Evolutionary conservation across 2,113 vertebrate species (phyloP), one percentile per base, ranked within the genome.

Genomic region (Oceanites oceanicus): DNA sequence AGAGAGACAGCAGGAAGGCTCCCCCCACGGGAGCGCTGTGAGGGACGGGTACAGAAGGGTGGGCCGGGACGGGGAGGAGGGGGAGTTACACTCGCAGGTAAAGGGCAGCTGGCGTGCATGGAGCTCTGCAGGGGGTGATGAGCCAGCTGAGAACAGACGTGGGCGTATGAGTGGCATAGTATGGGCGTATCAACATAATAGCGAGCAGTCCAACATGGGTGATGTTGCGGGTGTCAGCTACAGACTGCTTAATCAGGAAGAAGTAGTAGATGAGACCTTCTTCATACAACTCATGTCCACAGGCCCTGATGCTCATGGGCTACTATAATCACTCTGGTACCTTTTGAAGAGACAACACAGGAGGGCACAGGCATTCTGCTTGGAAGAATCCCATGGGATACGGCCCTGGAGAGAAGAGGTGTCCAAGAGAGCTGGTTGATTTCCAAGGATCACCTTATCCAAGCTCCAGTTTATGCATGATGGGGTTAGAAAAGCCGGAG

Each of bases 151-250:
- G 58, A 58, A 3, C 9, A 70, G 58, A 36, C 22, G 2, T n/a
- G 26, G 26, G 10, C 16, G 1, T 44, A 15, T 34, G 22, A 53
- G 76, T 34, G 44, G 12, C 71, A 4, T 36, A 13, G 17, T 13
- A 4, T 11, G 10, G 61, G 34, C 29, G 25, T 74, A 18, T 65
- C 34, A 34, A 22, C 27, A 13, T 47, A 7, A 16, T 26, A 55
- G 42, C 19, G 49, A 71, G 34, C 17, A 34, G 29, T 7, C 50
- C 0, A 0, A 4, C 38, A 3, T 0, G 2, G 34, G 16, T 66
- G n/a, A 14, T 61, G 50, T 1, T 79, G 38, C 30, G 17, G 22
- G 32, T 19, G 12, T 50, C 32, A 40, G 52, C 32, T 81, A 21
- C 58, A 50, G 32, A 2, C 63, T 40, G 40, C n/a, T 45, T 38